Evolutionary conservation across 1,140 invertebrate species (phyloP).

Genomic region (Holcopasites calliopsidis): DNA sequence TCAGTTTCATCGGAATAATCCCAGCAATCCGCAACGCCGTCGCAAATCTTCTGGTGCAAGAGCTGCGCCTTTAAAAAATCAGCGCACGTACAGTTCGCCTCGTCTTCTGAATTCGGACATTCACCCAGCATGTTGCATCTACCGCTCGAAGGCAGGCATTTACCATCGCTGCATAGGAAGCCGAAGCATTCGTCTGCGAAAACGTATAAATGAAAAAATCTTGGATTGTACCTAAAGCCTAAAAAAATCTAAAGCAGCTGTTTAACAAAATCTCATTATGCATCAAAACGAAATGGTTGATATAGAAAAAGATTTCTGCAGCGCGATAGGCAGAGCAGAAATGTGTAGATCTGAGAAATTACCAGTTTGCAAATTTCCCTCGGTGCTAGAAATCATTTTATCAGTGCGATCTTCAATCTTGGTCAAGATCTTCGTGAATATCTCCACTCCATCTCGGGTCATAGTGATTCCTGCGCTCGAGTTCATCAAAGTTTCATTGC

Average conservation of each 20-base stretch:
- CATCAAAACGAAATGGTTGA: background rate
- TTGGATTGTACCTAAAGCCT: too few relatives aligned
- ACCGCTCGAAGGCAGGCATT: slow-evolving; percentile 84
- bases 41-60: slow-evolving; percentile 88
- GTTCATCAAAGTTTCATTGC: slow-evolving; percentile 61
- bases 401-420: slow-evolving; percentile 76
- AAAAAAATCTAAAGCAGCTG: too few relatives aligned
- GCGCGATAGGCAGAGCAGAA: background rate
- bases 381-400: slow-evolving; percentile 63
- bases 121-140: slow-evolving; percentile 88
- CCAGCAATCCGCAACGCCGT: slow-evolving; percentile 89
- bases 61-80: slow-evolving; percentile 87
- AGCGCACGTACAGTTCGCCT: slow-evolving; percentile 87
- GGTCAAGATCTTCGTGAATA: slow-evolving; percentile 84
- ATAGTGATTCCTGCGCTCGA: slow-evolving; percentile 78
- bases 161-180: slow-evolving; percentile 82
- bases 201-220: too few relatives aligned
- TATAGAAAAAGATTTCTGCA: background rate
- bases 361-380: slow-evolving; percentile 56
- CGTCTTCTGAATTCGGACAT: slow-evolving; percentile 86
- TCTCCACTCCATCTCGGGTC: slow-evolving; percentile 84
- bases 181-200: slow-evolving; percentile 68
- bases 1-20: slow-evolving; percentile 90
- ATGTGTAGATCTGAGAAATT: slow-evolving; percentile 18
- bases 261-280: too few relatives aligned